Evolutionary conservation across 2,888 invertebrate genomes (phyloP), one percentile per base, ranked within the genome.

Genomic region (Limnephilus marmoratus): DNA sequence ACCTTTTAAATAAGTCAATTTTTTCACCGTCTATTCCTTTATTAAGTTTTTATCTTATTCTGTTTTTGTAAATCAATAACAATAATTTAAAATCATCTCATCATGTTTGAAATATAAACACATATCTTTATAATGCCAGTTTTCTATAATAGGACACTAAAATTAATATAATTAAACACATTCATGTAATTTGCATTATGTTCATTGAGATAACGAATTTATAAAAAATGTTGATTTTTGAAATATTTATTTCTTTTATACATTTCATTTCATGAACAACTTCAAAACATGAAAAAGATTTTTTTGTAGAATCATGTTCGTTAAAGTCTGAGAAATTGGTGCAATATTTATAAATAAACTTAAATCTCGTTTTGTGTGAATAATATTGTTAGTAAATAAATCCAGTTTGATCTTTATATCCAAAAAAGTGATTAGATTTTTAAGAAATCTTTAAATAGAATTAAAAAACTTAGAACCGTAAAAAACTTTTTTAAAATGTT

Each of bases 51-150:
- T n/a, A 68, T 68, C 68, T 68, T 68, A 24, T 68, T 68, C n/a
- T 68, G 9, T 24, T 68, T 68, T 68, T 24, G 68, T 68, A 68
- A 68, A 68, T 68, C 24, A 68, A 68, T 68, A 68, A 24, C n/a
- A 68, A 68, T n/a, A 2, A 5, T n/a, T n/a, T 68, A 24, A 68
- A 68, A 68, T 24, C 68, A 68, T 24, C 68, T 18, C 5, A 24
- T 68, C 5, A 9, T n/a, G 68, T 68, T 68, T 68, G 24, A 89
- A 41, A 37, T 90, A 80, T 90, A 41, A 29, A 90, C 15, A 91
- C 80, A 91, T 91, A 85, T 91, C 80, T 91, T 34, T 85, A 85
- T 31, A 85, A 45, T 81, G 91, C 91, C 91, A 91, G 91, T 91
- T 68, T 68, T 68, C 68, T 68, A 68, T 24, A 9, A 68, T 68